These are phyloP conservation scores for Ichneumoninae sp. DNA, from an alignment of 2,888 invertebrate genomes.

Conservation along the genomic window DNA sequence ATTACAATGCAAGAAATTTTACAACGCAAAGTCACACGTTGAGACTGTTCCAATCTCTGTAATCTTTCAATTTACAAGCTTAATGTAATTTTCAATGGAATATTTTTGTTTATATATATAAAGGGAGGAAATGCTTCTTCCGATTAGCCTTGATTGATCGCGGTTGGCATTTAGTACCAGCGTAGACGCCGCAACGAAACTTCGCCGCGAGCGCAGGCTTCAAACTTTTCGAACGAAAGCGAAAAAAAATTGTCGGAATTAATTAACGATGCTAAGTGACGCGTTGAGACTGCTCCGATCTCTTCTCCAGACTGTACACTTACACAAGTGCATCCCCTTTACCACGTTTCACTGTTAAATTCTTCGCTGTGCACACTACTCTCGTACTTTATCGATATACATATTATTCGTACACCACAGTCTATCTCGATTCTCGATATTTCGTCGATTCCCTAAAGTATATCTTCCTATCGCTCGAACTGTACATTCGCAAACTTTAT, in stretches of 20 bases:
- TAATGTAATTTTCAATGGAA: neutral
- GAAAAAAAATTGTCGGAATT: neutral
- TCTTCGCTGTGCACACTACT: slow-evolving; percentile 64
- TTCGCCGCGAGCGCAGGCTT: neutral
- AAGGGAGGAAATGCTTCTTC: too few relatives aligned
- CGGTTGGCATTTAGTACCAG: too few relatives aligned
- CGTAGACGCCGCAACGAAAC: neutral
- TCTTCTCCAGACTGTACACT: slow-evolving; percentile 31
- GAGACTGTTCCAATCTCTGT: slow-evolving; percentile 4
- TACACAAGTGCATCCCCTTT: slow-evolving; percentile 10
- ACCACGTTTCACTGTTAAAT: slow-evolving; percentile 31
- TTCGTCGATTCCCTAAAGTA: neutral
- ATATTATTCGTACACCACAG: slow-evolving; percentile 53
- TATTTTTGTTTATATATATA: neutral
- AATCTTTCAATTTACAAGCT: neutral
- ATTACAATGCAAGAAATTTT: neutral
- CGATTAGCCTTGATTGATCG: too few relatives aligned
- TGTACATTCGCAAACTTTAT: slow-evolving; percentile 14
- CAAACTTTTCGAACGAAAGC: too few relatives aligned
- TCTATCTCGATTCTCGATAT: neutral
- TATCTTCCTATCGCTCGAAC: neutral
- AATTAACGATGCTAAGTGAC: neutral
- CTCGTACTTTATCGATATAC: slow-evolving; percentile 65
- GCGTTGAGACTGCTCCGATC: slow-evolving; percentile 12
- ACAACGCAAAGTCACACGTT: neutral